Base-by-base conservation (phyloP, 1,140 invertebrate genomes). In the Cataglyphis hispanica region DNA sequence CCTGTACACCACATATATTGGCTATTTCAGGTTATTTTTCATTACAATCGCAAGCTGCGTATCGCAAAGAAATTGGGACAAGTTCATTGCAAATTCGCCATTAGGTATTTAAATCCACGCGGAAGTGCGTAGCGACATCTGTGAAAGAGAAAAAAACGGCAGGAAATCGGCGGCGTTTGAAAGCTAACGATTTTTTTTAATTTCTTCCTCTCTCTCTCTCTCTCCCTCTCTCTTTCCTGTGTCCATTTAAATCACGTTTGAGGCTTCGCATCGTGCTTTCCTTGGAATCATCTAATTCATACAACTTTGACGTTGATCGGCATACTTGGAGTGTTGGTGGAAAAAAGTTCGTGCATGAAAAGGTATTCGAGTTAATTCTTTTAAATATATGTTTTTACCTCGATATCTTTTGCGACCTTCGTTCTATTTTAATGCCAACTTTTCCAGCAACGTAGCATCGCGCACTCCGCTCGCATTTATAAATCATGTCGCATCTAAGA, bases 401-500 rank as follows among this genome's bases (percentile, higher is more conserved):
- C 16, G 46, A 4, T 5, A 19, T 50, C 46, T 50, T 50, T 19
- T 5, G 46, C 27, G 31, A 13, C 19, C 25, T 60, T 46, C 7
- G 7, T 10, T 58, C n/a, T 27, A 10, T 64, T 77, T 50, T 46
- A n/a, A 63, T 6, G 61, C 25, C 0, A 66, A 34, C 2, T 34
- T 50, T 78, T 50, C 11, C 19, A 61, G 19, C 10, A 5, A 6
- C 25, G 5, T 0, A 16, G 0, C 61, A 3, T 58, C 46, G 22
- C 37, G 1, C 11, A 1, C 22, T 40, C 10, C 25, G 4, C 76
- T 37, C 6, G 11, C 1, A 7, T 60, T 10, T 16, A 3, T 31
- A 5, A 4, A 61, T 58, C 4, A 98, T 98, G 97, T 96, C 97
- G 46, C 97, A 98, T 90, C 97, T 98, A 89, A 97, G 97, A 91